Evolutionary conservation across 2,113 vertebrate species (phyloP).

Genomic region (Mesembrinibis cayennensis): DNA sequence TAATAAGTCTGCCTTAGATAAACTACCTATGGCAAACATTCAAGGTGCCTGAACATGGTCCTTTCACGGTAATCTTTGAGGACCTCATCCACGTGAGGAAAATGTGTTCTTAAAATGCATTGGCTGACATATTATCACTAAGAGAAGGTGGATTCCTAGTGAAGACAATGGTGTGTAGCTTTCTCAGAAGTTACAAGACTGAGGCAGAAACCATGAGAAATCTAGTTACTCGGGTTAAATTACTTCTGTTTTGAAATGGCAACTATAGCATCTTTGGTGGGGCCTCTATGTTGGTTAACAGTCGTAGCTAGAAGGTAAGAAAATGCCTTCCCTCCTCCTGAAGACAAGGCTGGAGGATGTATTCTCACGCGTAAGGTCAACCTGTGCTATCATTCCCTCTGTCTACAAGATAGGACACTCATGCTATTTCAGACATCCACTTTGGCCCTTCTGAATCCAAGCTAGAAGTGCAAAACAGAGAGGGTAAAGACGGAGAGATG

Average conservation of each 20-base stretch:
- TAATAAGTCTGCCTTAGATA: background rate
- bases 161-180: background rate
- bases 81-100: rapidly evolving
- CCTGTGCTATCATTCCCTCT: background rate
- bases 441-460: background rate
- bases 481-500: too few species aligned
- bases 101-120: background rate
- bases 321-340: background rate
- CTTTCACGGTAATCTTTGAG: background rate
- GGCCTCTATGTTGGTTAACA: background rate
- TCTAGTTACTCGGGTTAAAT: background rate
- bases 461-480: background rate
- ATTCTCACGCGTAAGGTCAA: rapidly evolving
- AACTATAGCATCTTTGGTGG: background rate
- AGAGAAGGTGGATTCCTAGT: background rate
- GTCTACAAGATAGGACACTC: background rate
- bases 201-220: background rate
- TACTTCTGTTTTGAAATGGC: background rate
- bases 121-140: rapidly evolving
- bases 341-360: background rate
- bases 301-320: background rate
- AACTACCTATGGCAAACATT: background rate
- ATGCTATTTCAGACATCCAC: rapidly evolving
- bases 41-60: background rate
- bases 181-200: background rate